Evolutionary conservation across 2,797 vertebrate genomes (phyloP), one percentile per base, ranked within the genome.

Genomic region (Eulemur mongoz): DNA sequence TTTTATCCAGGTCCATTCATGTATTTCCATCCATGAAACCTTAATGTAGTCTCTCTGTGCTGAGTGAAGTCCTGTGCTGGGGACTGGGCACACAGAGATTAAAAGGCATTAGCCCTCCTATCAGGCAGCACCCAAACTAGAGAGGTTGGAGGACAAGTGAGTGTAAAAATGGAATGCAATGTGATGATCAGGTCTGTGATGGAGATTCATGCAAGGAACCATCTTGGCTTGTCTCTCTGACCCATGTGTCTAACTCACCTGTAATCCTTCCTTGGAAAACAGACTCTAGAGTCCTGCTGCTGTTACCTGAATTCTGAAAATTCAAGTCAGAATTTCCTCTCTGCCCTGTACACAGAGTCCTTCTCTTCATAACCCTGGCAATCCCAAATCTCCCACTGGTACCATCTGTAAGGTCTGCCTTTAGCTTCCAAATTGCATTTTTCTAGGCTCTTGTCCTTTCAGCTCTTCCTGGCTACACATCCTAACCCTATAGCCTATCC

Each of bases 151-250:
- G 2, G 43, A 38, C 12, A 27, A 7, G 61, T 35, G 23, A 78
- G 15, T 35, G 0, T 67, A 18, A 59, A 82, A n/a, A 61, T 4
- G 18, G 78, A 30, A 73, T 8, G 1, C 25, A 25, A 32, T 13
- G 2, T 1, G 5, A 82, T 5, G 18, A 50, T 15, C 3, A 27
- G 5, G 0, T 30, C 48, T 52, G 25, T 23, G n/a, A 11, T 7
- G 23, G 10, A 87, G 30, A 83, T 2, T 7, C 0, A 1, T 27
- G 35, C 25, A 23, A 43, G 20, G 9, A 3, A 22, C 67, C 11
- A 17, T 54, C 12, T 35, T 1, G 11, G 17, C 45, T 76, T 43
- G 7, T 15, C 57, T 75, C 20, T 50, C 61, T 70, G 65, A 54
- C 8, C 4, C 40, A 30, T 7, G 2, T 7, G 11, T 38, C 9